Evolutionary conservation across 30 jellyfish, hydroid and myxozoan genomes (phyloP).

Genomic region (Hydractinia echinata): DNA sequence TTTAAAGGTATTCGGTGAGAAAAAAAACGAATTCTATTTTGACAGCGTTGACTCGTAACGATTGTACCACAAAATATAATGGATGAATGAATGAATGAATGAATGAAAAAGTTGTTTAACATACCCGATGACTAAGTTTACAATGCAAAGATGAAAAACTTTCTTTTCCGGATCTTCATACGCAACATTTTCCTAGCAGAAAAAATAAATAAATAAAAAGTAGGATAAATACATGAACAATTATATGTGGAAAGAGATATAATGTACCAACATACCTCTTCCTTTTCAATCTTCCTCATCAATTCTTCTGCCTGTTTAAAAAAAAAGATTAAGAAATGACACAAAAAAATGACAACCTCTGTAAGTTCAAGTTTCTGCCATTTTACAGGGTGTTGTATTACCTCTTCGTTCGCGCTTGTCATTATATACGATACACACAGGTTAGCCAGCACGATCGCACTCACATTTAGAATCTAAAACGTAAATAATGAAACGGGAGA

Average conservation of each 20-base stretch:
- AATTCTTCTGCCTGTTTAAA: constrained; percentile 77
- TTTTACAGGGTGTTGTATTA: background rate
- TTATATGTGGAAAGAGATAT: background rate
- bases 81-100: too few species aligned
- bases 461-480: constrained; percentile 67
- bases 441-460: constrained; percentile 92
- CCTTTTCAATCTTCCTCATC: constrained; percentile 90
- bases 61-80: too few species aligned
- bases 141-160: constrained; percentile 78
- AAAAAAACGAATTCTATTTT: too few species aligned
- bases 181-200: constrained; percentile 74
- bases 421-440: constrained; percentile 86
- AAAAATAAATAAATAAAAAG: background rate
- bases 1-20: too few species aligned
- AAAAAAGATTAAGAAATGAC: constrained; percentile 2
- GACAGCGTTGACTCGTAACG: too few species aligned
- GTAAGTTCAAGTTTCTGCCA: too few species aligned
- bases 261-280: constrained; percentile 50
- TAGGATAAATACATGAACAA: background rate
- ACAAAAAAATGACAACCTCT: background rate
- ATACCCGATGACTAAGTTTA: constrained; percentile 88
- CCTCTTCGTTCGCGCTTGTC: constrained; percentile 99
- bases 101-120: background rate
- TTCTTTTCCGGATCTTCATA: constrained; percentile 91
- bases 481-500: background rate